Evolutionary conservation across 2,113 vertebrate genomes (phyloP), one percentile per base, ranked within the genome.

Genomic region (Brevimyrus niger): DNA sequence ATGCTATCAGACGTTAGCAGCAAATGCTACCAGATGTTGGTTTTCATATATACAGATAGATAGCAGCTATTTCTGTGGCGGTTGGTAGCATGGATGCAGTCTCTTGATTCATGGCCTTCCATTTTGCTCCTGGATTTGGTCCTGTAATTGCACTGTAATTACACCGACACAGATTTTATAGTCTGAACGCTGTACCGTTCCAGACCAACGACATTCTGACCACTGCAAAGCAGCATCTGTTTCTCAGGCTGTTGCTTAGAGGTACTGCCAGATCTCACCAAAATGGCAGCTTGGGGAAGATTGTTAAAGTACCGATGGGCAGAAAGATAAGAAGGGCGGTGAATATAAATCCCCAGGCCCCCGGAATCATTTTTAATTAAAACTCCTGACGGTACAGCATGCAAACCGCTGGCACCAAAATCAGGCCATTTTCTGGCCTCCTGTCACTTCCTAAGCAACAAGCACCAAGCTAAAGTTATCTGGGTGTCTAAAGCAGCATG

Each of bases 191-290:
- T 42, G 15, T 80, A 42, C 13, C 6, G 15, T 42, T 80, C 73
- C 73, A 80, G 73, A 80, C 73, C 31, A 80, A 42, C n/a, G 10
- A 88, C 19, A 65, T 88, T 88, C 23, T 10, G 87, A 65, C 87
- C 55, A 4, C 87, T 87, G 51, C 55, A 61, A 44, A 58, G 53
- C 51, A 87, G 35, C 31, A 73, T 73, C 65, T 73, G 65, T 35
- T 73, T 73, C 65, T 73, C 65, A 73, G 65, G 15, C 65, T 31
- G 31, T 80, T 80, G 13, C 35, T 80, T n/a, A 80, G 73, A 80
- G 15, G 0, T 80, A 42, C 31, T 42, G 73, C 35, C 35, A 80
- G 35, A 35, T 6, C 69, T 76, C 31, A 76, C 69, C 69, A 76
- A 38, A 76, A 76, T 76, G 69, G 69, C 11, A 38, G 27, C 69